These are phyloP conservation scores for Schizopygopsis pylzovi DNA, from an alignment of 2,797 vertebrate species.

Conservation along the genomic window DNA sequence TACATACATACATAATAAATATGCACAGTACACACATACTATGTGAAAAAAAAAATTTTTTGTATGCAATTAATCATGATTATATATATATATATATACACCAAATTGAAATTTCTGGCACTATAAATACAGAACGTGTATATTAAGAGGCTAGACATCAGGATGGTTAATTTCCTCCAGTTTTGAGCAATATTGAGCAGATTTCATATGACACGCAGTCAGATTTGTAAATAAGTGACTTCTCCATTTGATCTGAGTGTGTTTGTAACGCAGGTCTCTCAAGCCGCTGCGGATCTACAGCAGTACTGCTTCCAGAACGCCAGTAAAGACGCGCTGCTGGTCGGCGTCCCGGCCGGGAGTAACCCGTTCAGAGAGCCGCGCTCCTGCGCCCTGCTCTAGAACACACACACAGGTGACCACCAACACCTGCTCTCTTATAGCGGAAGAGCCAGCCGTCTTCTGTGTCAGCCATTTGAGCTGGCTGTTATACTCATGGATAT, in stretches of 20 bases:
- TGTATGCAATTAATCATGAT: too few relatives aligned
- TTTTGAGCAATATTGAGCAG: neutral
- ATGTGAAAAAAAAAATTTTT: too few relatives aligned
- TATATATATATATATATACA: too few relatives aligned
- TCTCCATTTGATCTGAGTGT: slow-evolving; percentile 4
- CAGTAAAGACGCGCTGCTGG: slow-evolving; percentile 90
- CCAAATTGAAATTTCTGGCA: too few relatives aligned
- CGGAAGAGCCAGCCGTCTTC: neutral
- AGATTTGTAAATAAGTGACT: neutral
- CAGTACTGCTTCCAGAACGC: slow-evolving; percentile 97
- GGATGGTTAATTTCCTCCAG: neutral
- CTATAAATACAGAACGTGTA: neutral
- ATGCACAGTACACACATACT: too few relatives aligned
- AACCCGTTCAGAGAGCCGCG: slow-evolving; percentile 96
- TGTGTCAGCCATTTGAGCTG: too few relatives aligned
- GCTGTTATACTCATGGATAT: neutral
- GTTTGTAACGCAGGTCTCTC: slow-evolving; percentile 83
- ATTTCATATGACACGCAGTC: neutral
- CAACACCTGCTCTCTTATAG: neutral
- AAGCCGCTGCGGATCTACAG: slow-evolving; percentile 95
- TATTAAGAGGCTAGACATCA: neutral
- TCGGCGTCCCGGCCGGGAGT: slow-evolving; percentile 91
- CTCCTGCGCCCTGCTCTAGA: slow-evolving; percentile 89
- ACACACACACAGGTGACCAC: neutral
- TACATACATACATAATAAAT: too few relatives aligned